A percentile compares a stretch with the other conserved stretches of the same genome.
Conservation (phyloP, 1,140 invertebrate genomes). For the Octopus sinensis region DNA sequence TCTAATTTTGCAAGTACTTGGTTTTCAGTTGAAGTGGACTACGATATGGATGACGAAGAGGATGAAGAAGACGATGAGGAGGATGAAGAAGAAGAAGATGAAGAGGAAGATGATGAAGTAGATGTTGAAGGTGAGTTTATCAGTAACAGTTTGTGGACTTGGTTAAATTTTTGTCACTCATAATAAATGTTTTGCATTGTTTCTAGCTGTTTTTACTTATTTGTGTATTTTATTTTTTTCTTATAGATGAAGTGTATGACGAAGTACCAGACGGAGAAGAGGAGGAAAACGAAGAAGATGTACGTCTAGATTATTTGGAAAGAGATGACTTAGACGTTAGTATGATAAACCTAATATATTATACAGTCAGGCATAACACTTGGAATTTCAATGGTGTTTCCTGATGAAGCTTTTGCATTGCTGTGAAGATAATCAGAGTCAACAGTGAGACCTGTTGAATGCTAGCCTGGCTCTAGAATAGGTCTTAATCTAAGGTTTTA, state of each 20-base stretch:
- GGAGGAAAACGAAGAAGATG: constrained; percentile 61
- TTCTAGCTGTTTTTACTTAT: no score
- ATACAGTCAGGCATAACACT: neutral
- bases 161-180: no score
- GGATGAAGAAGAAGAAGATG: constrained; percentile 45
- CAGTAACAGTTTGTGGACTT: no score
- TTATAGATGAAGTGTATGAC: neutral
- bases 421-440: no score
- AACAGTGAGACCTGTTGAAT: no score
- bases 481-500: no score
- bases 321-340: constrained; percentile 65
- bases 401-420: neutral
- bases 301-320: constrained; percentile 71
- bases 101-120: constrained; percentile 61
- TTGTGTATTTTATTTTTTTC: neutral
- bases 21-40: constrained; percentile 31
- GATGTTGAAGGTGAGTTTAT: constrained; percentile 22
- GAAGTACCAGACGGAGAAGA: constrained; percentile 59
- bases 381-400: constrained; percentile 4
- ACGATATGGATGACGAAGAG: constrained; percentile 42
- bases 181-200: no score
- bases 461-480: no score
- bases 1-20: neutral
- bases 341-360: constrained; percentile 15
- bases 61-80: constrained; percentile 53